Evolutionary conservation across 2,797 vertebrate genomes (phyloP), one percentile per base, ranked within the genome.

Genomic region (Chrysocyon brachyurus): DNA sequence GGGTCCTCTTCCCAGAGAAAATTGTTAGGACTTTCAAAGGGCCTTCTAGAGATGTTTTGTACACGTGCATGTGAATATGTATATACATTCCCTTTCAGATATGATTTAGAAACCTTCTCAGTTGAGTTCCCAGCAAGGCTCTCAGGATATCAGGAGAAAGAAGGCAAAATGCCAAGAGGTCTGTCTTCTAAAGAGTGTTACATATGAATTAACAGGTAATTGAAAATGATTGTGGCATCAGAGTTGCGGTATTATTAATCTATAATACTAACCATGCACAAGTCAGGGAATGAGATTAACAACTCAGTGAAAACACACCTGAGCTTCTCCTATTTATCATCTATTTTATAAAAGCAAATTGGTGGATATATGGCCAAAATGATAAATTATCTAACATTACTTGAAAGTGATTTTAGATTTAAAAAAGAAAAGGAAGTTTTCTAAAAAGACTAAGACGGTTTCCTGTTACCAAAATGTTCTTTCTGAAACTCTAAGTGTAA

Each of bases 181-280:
- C 87, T 66, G n/a, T 81, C 33, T 86, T 64, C 26, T 57, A 19
- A 96, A 83, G 85, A 84, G 21, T 54, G n/a, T 84, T 85, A 79
- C 26, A 73, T 61, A 77, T 56, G 19, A 78, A 94, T 82, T 83
- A 66, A 75, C 36, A 68, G n/a, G 66, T 87, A 52, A 73, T 33
- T 84, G 31, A 81, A 84, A 90, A 70, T 56, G 49, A 91, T 15
- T 70, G 31, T 93, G 46, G 28, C 17, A 26, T 82, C 33, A 94
- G 28, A 59, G 22, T 75, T 82, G 57, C 3, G 1, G 14, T 64
- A 73, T 87, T 93, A 75, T 75, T 89, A 57, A 36, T 92, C 17
- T 81, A 11, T 68, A 63, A 72, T 82, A 12, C 24, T 56, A 86
- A 81, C 31, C 59, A 36, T 78, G 26, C 28, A 10, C 26, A 75